Conservation (phyloP, 2,113 vertebrate species). For the Symphodus melops region DNA sequence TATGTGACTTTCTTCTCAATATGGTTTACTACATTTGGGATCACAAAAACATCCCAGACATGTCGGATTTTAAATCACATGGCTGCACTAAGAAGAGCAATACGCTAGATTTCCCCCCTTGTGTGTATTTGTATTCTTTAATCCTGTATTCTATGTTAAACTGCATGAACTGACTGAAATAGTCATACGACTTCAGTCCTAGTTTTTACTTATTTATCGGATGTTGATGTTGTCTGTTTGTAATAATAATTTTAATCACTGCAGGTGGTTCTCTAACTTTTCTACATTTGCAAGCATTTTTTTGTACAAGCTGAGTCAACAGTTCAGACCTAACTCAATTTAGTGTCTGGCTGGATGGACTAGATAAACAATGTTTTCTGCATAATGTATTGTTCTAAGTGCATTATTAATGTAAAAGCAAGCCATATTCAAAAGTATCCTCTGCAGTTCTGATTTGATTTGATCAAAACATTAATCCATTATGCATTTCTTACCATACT, state of each 20-base stretch:
- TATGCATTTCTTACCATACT: background rate
- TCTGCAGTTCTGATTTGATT: background rate
- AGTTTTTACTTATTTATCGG: background rate
- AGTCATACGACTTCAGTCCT: background rate
- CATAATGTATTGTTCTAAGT: background rate
- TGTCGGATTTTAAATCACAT: conserved; percentile 36
- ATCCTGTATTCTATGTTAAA: background rate
- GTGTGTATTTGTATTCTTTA: background rate
- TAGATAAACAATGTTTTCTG: background rate
- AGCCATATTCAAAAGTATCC: background rate
- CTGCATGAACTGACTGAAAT: conserved; percentile 5
- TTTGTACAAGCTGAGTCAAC: background rate
- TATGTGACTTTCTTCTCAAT: conserved; percentile 66
- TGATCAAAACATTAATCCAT: background rate
- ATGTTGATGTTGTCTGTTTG: background rate
- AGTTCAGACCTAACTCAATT: background rate
- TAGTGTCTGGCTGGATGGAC: background rate
- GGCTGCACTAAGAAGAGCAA: conserved; percentile 14
- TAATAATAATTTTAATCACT: background rate
- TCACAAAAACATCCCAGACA: conserved; percentile 46
- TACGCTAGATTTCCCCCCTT: conserved; percentile 20
- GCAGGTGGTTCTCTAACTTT: background rate
- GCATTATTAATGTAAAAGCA: too few relatives aligned
- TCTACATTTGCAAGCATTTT: background rate
- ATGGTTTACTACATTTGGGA: conserved; percentile 62